Percentiles rank a stretch among this genome's conserved stretches.
These are phyloP conservation scores for Scylla paramamosain DNA, from an alignment of 1,140 invertebrate genomes.

Conservation along the genomic window DNA sequence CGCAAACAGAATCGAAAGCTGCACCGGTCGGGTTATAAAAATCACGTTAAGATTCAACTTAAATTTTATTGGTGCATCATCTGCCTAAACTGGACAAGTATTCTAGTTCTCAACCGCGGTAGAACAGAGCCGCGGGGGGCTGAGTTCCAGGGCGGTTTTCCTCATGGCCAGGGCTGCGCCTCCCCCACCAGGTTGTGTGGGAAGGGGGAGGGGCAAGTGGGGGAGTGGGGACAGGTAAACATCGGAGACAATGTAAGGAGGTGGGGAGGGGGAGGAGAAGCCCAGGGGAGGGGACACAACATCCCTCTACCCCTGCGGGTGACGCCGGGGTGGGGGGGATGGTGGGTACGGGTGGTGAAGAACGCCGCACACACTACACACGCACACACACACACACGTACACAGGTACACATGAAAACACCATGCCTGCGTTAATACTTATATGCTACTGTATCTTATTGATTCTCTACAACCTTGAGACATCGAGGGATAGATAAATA, in stretches of 20 bases:
- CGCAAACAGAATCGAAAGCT: too few species aligned
- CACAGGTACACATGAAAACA: slow-evolving; percentile 52
- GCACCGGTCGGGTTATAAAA: background rate
- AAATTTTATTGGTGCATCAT: slow-evolving; percentile 70
- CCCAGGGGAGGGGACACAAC: background rate
- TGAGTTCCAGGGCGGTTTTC: slow-evolving; percentile 48
- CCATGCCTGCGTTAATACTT: slow-evolving; percentile 72
- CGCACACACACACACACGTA: slow-evolving; percentile 8
- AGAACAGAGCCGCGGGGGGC: slow-evolving; percentile 41
- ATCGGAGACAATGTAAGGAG: background rate
- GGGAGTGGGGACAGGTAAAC: background rate
- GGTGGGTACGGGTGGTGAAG: background rate
- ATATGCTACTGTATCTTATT: slow-evolving; percentile 46
- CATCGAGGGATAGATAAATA: slow-evolving; percentile 52
- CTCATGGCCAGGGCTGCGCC: background rate
- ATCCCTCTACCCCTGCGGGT: background rate
- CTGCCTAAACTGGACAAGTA: slow-evolving; percentile 65
- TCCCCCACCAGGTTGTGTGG: background rate
- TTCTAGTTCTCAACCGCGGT: slow-evolving; percentile 40
- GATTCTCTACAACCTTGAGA: slow-evolving; percentile 50
- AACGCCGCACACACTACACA: background rate
- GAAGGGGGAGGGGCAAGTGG: background rate
- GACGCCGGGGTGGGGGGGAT: background rate
- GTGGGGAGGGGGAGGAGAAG: background rate
- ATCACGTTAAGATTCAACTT: slow-evolving; percentile 53